phyloP scores from a whole-genome alignment of 2,113 vertebrate genomes.

The Lontra canadensis region DNA sequence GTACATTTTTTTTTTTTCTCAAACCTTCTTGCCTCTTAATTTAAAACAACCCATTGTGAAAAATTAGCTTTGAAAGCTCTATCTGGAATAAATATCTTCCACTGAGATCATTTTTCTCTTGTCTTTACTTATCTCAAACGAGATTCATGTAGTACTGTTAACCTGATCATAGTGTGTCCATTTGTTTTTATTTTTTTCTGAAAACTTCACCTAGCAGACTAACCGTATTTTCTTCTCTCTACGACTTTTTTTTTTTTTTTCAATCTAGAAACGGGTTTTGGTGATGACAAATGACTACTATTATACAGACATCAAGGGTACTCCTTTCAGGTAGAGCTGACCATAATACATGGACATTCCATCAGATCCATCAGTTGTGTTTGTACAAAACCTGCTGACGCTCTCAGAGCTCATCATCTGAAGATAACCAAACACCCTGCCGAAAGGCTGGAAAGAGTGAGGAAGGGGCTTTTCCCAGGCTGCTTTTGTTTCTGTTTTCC shows the following conservation, averaged over 20 bases:
- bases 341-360: constrained; percentile 83
- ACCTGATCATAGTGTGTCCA: constrained; percentile 71
- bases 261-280: constrained; percentile 95
- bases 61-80: constrained; percentile 71
- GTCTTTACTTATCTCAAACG: constrained; percentile 77
- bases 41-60: constrained; percentile 72
- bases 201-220: constrained; percentile 76
- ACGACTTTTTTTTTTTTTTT: constrained; percentile 79
- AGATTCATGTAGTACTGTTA: constrained; percentile 75
- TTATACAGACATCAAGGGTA: constrained; percentile 99
- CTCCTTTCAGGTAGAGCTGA: constrained; percentile 96
- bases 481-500: constrained; percentile 80
- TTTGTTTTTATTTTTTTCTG: constrained; percentile 77
- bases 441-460: constrained; percentile 83
- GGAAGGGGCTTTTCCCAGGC: constrained; percentile 79
- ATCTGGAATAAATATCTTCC: constrained; percentile 67
- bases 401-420: constrained; percentile 83
- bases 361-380: constrained; percentile 80
- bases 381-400: constrained; percentile 80
- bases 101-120: constrained; percentile 69
- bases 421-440: constrained; percentile 83
- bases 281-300: constrained; percentile 99
- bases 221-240: constrained; percentile 80
- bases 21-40: constrained; percentile 76
- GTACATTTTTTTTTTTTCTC: constrained; percentile 83